Evolutionary conservation across 2,113 vertebrate species (phyloP).

Genomic region (Scatophagus argus): DNA sequence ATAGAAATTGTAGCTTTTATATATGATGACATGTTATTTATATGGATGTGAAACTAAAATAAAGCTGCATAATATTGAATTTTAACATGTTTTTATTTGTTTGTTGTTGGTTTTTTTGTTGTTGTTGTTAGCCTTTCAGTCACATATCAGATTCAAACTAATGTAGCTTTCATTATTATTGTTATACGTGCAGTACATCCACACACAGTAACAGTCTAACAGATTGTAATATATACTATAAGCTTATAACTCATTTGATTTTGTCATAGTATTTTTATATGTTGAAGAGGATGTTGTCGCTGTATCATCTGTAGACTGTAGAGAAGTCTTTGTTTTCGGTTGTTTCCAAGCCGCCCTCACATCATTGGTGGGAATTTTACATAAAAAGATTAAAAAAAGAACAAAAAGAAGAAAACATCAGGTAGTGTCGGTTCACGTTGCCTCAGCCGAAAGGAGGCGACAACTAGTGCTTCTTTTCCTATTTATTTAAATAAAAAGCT

Average conservation of each 20-base stretch:
- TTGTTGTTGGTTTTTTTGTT: no score
- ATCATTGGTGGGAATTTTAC: conserved; percentile 33
- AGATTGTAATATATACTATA: conserved; percentile 94
- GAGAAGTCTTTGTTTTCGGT: conserved; percentile 35
- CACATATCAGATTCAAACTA: conserved; percentile 53
- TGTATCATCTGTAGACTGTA: conserved; percentile 58
- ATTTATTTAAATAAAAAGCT: conserved; percentile 79
- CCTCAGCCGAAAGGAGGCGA: conserved; percentile 31
- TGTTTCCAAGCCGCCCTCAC: not conserved
- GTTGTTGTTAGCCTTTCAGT: conserved; percentile 24
- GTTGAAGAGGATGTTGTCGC: conserved; percentile 81
- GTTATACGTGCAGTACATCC: conserved; percentile 80
- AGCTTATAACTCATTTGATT: conserved; percentile 85
- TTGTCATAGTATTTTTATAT: conserved; percentile 96
- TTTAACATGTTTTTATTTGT: conserved; percentile 57
- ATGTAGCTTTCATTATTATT: conserved; percentile 57
- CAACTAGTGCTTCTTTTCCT: conserved; percentile 48
- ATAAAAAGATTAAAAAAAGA: no score
- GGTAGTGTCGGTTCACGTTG: conserved; percentile 11
- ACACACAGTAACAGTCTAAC: conserved; percentile 88
- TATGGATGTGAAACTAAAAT: conserved; percentile 66
- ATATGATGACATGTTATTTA: conserved; percentile 63
- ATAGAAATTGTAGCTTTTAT: conserved; percentile 55
- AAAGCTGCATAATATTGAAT: conserved; percentile 33
- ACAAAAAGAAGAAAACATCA: not conserved